These are phyloP conservation scores for Zootoca vivipara DNA, from an alignment of 2,113 vertebrate species.

Conservation along the genomic window DNA sequence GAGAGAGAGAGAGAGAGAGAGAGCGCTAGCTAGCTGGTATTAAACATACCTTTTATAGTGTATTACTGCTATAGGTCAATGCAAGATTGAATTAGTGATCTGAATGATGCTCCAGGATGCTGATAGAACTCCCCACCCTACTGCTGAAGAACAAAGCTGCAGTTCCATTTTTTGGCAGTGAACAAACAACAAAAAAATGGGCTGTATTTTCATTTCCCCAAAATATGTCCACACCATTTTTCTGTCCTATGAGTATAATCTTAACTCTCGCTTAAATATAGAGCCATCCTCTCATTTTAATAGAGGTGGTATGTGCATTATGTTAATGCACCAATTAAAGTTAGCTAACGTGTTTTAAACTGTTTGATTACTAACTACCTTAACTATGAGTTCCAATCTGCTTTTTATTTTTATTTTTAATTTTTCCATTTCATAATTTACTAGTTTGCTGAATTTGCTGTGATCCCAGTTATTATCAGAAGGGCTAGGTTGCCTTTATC, in stretches of 20 bases:
- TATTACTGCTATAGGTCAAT: neutral
- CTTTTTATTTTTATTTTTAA: neutral
- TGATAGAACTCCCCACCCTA: neutral
- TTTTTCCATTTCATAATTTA: slow-evolving; percentile 17
- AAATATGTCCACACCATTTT: neutral
- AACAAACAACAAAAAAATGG: neutral
- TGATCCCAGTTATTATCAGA: slow-evolving; percentile 33
- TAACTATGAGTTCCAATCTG: neutral
- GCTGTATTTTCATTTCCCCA: neutral
- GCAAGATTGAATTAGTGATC: neutral
- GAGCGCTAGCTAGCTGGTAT: no score
- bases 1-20: no score
- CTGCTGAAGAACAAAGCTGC: neutral
- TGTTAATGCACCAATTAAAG: neutral
- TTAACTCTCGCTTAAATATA: neutral
- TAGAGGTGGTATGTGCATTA: neutral
- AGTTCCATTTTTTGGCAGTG: neutral
- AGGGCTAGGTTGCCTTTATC: slow-evolving; percentile 25
- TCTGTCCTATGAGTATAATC: neutral
- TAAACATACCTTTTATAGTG: neutral
- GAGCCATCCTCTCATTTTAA: neutral
- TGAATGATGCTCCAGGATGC: neutral
- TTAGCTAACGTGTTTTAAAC: neutral
- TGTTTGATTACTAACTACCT: neutral
- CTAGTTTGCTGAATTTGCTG: slow-evolving; percentile 41